Evolutionary conservation across 2,888 invertebrate species (phyloP), one percentile per base, ranked within the genome.

Genomic region (Chrysolina americana): DNA sequence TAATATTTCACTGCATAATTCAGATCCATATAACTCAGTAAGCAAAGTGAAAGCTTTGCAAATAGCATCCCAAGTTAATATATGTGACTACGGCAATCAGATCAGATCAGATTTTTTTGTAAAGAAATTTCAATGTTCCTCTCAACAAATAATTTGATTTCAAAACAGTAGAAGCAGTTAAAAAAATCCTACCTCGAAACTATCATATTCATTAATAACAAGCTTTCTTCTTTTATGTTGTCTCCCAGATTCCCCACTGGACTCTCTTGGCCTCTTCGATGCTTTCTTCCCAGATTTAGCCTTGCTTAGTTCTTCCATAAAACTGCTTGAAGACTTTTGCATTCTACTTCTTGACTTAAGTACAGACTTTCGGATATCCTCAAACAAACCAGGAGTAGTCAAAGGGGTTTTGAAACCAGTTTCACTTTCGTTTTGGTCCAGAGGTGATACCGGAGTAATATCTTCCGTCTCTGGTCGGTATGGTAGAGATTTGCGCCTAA

Each of bases 401-500:
- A 79, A 47, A 13, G 82, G 82, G 2, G 82, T 82, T 76, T 82
- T 82, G 47, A 82, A 78, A 11, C 68, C 73, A 8, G 73, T 71
- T 23, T 79, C 79, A 15, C 17, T 66, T 17, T 71, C 74, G 19
- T 44, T 63, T 21, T 53, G 56, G 28, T 28, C 64, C 11, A 68
- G 17, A n/a, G 77, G 75, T 41, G 73, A 71, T 15, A 78, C 80
- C 1, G 81, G 82, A 0, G 82, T 82, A 28, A 83, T 80, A 62
- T 82, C 80, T 62, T 83, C 83, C 1, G 78, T 76, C 11, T 78
- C 19, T 4, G 83, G 82, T 63, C 76, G 74, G 68, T 83, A 83
- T 8, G 71, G 71, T 15, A 64, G 10, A 21, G 73, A 73, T 48
- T 70, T 74, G 4, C 76, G 62, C 10, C 78, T 76, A 50, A 15